A percentile compares a stretch with the other conserved stretches of the same genome.
phyloP scores from a whole-genome alignment of 2,888 invertebrate species.

The Xanthostigma xanthostigma region DNA sequence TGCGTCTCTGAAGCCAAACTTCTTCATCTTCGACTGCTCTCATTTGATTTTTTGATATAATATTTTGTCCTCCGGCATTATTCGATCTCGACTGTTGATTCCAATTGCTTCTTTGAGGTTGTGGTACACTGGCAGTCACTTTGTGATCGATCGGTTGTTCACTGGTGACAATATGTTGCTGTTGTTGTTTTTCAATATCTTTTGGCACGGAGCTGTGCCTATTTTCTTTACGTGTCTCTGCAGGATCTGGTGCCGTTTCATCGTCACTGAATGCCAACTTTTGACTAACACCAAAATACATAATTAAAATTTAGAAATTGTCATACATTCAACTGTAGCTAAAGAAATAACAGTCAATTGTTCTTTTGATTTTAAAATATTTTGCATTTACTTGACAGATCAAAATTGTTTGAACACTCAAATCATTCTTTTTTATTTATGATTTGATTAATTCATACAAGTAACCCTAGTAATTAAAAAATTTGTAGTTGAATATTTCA shows the following conservation, averaged over 20 bases:
- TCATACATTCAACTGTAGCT: too few species aligned
- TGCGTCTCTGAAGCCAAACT: slow-evolving; percentile 53
- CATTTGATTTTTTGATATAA: slow-evolving; percentile 23
- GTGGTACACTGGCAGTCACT: too few species aligned
- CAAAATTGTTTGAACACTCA: too few species aligned
- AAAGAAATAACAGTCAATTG: too few species aligned
- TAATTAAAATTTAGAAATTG: not conserved
- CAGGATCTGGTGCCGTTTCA: slow-evolving; percentile 38
- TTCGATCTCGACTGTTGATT: slow-evolving; percentile 15
- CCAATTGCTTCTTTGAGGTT: slow-evolving; percentile 9
- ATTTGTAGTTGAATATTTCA: too few species aligned
- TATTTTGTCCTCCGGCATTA: slow-evolving; percentile 10
- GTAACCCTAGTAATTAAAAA: too few species aligned
- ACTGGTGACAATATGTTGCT: not conserved
- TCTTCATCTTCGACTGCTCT: slow-evolving; percentile 37
- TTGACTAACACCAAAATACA: slow-evolving; percentile 40
- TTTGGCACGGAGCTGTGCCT: slow-evolving; percentile 11
- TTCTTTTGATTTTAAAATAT: too few species aligned
- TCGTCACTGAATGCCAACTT: slow-evolving; percentile 91
- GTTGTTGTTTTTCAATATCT: slow-evolving; percentile 7
- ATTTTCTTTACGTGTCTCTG: slow-evolving; percentile 15
- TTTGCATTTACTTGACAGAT: too few species aligned
- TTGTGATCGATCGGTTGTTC: slow-evolving; percentile 12
- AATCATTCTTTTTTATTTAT: too few species aligned
- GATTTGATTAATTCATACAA: too few species aligned